phyloP scores from a whole-genome alignment of 2,113 vertebrate genomes.

The Platysternon megacephalum region DNA sequence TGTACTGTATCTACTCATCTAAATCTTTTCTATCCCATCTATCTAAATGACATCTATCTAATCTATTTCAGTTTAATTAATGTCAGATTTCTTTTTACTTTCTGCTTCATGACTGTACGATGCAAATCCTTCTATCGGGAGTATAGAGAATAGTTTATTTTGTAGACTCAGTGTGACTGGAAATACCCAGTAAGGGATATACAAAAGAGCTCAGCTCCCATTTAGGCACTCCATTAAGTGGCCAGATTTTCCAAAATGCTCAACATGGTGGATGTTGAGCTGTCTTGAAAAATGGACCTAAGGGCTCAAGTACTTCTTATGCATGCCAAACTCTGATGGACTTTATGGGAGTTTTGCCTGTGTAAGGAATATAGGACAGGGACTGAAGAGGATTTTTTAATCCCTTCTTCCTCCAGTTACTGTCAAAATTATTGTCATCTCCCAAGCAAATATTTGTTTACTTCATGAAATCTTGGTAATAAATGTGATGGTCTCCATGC shows the following conservation, averaged over 20 bases:
- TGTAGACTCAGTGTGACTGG: background rate
- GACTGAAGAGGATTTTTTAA: slow-evolving; percentile 2
- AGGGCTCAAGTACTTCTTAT: background rate
- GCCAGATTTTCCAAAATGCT: background rate
- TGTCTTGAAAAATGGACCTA: background rate
- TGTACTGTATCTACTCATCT: slow-evolving; percentile 40
- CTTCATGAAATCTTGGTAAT: background rate
- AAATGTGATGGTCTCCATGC: background rate
- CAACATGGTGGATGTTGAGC: background rate
- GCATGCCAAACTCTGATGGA: background rate
- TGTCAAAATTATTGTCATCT: background rate
- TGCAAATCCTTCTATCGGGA: background rate
- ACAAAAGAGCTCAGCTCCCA: background rate
- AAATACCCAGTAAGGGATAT: background rate
- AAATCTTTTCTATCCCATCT: slow-evolving; percentile 32
- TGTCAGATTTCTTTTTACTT: slow-evolving; percentile 9
- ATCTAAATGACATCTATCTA: slow-evolving; percentile 32
- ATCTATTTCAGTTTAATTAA: slow-evolving; percentile 19
- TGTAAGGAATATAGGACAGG: background rate
- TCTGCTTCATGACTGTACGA: background rate
- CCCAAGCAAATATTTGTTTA: background rate
- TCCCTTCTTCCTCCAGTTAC: background rate
- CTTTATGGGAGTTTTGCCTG: background rate
- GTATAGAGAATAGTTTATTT: background rate
- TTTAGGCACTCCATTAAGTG: background rate